Percentiles rank a stretch among this genome's conserved stretches.
These are phyloP conservation scores for Callithrix jacchus DNA, from an alignment of 2,113 vertebrate species.

Conservation along the genomic window DNA sequence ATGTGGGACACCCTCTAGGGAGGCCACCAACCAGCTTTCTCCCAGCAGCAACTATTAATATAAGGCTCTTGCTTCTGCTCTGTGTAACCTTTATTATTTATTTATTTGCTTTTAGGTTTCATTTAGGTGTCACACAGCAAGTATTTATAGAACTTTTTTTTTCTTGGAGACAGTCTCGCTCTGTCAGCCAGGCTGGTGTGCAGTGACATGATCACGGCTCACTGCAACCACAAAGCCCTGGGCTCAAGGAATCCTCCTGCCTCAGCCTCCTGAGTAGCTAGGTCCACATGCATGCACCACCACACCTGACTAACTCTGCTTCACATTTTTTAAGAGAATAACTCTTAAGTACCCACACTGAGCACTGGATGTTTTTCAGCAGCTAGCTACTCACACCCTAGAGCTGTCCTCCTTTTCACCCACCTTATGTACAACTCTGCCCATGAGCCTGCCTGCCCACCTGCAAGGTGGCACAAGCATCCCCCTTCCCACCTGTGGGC, in stretches of 20 bases:
- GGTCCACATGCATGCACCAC: not conserved
- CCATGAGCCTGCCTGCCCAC: rapidly evolving
- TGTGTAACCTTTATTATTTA: not conserved
- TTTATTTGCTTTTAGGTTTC: not conserved
- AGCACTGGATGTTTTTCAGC: not conserved
- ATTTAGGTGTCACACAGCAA: no score
- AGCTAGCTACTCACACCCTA: not conserved
- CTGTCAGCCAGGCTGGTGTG: not conserved
- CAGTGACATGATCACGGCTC: not conserved
- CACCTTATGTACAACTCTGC: no score
- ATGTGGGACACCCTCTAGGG: rapidly evolving
- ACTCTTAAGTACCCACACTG: not conserved
- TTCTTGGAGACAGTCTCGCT: not conserved
- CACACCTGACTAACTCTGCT: not conserved
- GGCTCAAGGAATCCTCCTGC: not conserved
- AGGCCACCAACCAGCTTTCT: no score
- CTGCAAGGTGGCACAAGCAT: not conserved
- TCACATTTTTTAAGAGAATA: not conserved
- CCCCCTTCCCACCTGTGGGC: not conserved
- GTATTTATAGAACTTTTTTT: not conserved
- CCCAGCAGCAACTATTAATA: not conserved
- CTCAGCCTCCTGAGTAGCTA: not conserved
- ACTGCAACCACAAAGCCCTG: not conserved
- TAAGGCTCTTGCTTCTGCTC: not conserved
- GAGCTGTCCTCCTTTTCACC: not conserved